Evolutionary conservation across 2,797 vertebrate species (phyloP).

Genomic region (Thunnus albacares): DNA sequence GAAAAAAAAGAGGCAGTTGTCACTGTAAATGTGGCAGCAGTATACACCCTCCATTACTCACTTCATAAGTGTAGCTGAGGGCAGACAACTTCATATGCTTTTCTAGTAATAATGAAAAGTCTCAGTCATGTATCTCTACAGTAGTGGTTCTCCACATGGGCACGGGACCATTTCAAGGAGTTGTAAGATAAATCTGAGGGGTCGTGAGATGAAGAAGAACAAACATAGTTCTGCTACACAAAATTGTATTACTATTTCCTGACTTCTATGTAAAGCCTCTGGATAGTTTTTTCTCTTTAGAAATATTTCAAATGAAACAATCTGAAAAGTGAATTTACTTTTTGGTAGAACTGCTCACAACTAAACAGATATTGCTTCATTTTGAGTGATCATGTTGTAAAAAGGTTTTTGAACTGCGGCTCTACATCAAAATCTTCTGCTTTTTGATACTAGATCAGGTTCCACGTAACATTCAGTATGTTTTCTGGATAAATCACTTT

Average conservation of each 20-base stretch:
- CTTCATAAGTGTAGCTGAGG: not conserved
- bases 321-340: no score
- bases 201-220: not conserved
- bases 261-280: not conserved
- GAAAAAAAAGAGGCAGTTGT: conserved; percentile 32
- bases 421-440: not conserved
- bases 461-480: not conserved
- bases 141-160: no score
- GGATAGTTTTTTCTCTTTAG: not conserved
- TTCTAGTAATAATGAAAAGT: not conserved
- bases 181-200: not conserved
- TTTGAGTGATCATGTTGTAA: not conserved
- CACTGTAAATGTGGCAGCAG: not conserved
- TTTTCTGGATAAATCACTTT: not conserved
- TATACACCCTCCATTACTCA: not conserved
- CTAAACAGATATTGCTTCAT: not conserved
- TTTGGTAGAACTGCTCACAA: not conserved
- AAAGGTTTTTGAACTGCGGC: not conserved
- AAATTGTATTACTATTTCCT: not conserved
- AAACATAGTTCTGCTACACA: not conserved
- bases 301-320: not conserved
- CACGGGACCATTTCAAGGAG: not conserved
- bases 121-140: not conserved
- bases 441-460: not conserved
- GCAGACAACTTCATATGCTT: not conserved